A percentile compares a stretch with the other conserved stretches of the same genome.
These are phyloP conservation scores for Gisinianus flammeolus DNA, from an alignment of 2,888 invertebrate genomes.

Conservation along the genomic window DNA sequence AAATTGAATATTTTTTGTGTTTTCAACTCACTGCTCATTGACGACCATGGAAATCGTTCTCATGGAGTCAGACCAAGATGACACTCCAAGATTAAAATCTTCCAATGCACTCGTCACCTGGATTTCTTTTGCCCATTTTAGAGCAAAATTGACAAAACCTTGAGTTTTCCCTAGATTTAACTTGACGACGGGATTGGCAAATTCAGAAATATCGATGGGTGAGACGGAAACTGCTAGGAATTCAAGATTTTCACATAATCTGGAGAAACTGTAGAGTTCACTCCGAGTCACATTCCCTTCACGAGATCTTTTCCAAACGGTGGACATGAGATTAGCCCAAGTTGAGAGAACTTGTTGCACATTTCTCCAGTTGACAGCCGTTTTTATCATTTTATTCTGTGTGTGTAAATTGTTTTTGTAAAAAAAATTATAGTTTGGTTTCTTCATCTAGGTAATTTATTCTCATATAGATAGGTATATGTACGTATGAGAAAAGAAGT, in stretches of 20 bases:
- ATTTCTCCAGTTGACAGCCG: background rate
- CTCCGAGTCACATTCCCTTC: constrained; percentile 14
- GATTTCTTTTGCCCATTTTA: constrained; percentile 24
- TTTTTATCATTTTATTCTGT: background rate
- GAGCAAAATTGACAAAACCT: constrained; percentile 20
- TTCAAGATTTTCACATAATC: constrained; percentile 7
- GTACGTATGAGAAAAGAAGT: background rate
- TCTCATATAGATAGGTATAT: background rate
- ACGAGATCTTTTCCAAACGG: constrained; percentile 18
- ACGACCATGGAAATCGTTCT: background rate
- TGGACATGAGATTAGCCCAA: constrained; percentile 27
- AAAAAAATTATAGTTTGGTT: too few species aligned
- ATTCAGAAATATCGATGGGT: constrained; percentile 3
- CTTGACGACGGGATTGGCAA: constrained; percentile 18
- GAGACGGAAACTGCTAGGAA: background rate
- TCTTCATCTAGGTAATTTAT: too few species aligned
- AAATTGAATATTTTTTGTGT: background rate
- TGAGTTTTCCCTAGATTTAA: constrained; percentile 17
- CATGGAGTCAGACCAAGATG: background rate
- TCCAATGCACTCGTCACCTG: background rate
- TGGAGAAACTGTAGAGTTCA: constrained; percentile 5
- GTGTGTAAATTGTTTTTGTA: background rate
- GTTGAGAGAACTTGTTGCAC: constrained; percentile 16
- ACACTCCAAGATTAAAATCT: background rate
- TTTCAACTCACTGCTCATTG: constrained; percentile 2